Percentiles rank a stretch among this genome's conserved stretches.
phyloP scores from a whole-genome alignment of 2,888 invertebrate genomes.

The Rhorus exstirpatorius region DNA sequence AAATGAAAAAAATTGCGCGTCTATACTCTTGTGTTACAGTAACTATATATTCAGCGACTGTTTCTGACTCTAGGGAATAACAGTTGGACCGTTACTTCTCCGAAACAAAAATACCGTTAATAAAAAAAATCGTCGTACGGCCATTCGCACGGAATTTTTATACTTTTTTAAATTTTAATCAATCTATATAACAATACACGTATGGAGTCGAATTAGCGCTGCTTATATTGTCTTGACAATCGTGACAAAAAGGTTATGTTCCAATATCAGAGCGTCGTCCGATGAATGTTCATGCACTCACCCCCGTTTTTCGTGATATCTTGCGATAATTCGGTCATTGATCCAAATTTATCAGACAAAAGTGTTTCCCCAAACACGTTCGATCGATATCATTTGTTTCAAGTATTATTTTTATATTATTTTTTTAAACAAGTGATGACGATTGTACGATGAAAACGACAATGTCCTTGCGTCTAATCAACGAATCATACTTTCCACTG shows the following conservation, averaged over 20 bases:
- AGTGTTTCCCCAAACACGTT: background rate
- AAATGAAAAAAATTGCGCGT: too few relatives aligned
- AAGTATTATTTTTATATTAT: constrained; percentile 17
- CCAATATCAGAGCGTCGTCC: constrained; percentile 20
- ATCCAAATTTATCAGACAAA: background rate
- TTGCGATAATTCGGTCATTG: background rate
- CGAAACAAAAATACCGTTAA: background rate
- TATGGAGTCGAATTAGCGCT: background rate
- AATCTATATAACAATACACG: constrained; percentile 14
- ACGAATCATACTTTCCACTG: constrained; percentile 62
- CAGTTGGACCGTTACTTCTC: too few relatives aligned
- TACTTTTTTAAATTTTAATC: too few relatives aligned
- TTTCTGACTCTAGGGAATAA: too few relatives aligned
- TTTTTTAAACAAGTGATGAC: constrained; percentile 52
- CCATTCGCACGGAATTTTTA: background rate
- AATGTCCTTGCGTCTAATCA: constrained; percentile 49
- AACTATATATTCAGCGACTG: too few relatives aligned
- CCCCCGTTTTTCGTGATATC: background rate
- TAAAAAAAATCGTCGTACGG: background rate
- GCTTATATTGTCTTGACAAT: background rate
- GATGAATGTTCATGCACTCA: constrained; percentile 13
- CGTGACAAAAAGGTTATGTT: constrained; percentile 45
- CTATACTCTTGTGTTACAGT: too few relatives aligned
- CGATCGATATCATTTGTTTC: background rate
- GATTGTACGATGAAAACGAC: constrained; percentile 24